phyloP scores from a whole-genome alignment of 2,888 invertebrate genomes.

The Leucophenga montana region DNA sequence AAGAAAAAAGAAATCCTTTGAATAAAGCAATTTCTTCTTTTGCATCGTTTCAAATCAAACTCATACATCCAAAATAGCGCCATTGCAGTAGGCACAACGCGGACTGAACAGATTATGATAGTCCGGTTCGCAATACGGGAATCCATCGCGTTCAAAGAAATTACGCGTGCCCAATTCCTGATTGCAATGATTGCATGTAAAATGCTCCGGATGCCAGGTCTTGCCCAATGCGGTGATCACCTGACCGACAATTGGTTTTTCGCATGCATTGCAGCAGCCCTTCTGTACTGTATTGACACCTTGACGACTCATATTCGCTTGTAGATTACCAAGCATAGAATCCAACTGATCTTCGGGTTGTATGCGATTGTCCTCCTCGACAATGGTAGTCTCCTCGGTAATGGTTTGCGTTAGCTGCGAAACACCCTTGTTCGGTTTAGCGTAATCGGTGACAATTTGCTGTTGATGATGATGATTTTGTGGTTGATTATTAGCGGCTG shows the following conservation, averaged over 20 bases:
- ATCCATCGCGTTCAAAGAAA: constrained; percentile 97
- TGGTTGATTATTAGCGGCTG: constrained; percentile 32
- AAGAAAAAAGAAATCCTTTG: constrained; percentile 25
- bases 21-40: background rate
- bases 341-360: constrained; percentile 74
- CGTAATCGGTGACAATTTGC: constrained; percentile 82
- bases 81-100: constrained; percentile 98
- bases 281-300: constrained; percentile 99
- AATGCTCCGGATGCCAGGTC: constrained; percentile 99
- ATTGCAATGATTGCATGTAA: constrained; percentile 97
- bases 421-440: constrained; percentile 78
- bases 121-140: constrained; percentile 98
- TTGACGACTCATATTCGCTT: constrained; percentile 98
- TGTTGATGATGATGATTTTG: constrained; percentile 74
- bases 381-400: constrained; percentile 68
- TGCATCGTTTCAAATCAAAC: background rate
- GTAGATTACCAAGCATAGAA: constrained; percentile 78
- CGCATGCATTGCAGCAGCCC: constrained; percentile 99
- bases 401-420: constrained; percentile 72
- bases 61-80: constrained; percentile 95
- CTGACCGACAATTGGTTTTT: constrained; percentile 99
- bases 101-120: constrained; percentile 99
- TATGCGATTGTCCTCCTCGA: constrained; percentile 67
- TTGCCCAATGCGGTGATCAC: constrained; percentile 93
- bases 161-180: constrained; percentile 97